Evolutionary conservation across 2,888 invertebrate species (phyloP).

Genomic region (Eupithecia centaureata): DNA sequence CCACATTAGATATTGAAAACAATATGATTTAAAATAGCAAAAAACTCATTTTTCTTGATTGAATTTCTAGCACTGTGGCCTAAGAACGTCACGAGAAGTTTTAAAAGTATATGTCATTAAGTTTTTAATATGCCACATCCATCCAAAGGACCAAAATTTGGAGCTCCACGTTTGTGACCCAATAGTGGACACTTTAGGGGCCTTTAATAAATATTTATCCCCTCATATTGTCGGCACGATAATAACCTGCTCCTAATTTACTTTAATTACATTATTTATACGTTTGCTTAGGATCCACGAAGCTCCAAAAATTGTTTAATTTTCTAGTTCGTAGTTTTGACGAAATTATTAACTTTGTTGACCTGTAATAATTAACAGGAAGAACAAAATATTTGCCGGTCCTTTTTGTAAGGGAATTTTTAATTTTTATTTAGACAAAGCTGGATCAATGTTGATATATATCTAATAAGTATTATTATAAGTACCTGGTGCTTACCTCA

Average conservation of each 20-base stretch:
- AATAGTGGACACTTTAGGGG: slow-evolving; percentile 77
- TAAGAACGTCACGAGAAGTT: slow-evolving; percentile 39
- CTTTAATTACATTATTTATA: slow-evolving; percentile 75
- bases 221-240: slow-evolving; percentile 70
- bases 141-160: slow-evolving; percentile 38
- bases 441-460: too few relatives aligned
- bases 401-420: neutral
- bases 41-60: too few relatives aligned
- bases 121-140: slow-evolving; percentile 52
- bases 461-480: too few relatives aligned
- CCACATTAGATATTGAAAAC: too few relatives aligned
- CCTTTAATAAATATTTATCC: slow-evolving; percentile 82
- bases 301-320: slow-evolving; percentile 41
- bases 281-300: slow-evolving; percentile 67
- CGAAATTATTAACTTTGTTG: slow-evolving; percentile 25
- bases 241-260: slow-evolving; percentile 51
- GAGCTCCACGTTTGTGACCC: slow-evolving; percentile 56
- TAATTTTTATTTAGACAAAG: neutral
- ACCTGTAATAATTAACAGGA: slow-evolving; percentile 2
- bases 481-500: too few relatives aligned
- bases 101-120: neutral
- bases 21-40: too few relatives aligned
- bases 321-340: slow-evolving; percentile 30
- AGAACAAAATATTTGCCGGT: neutral
- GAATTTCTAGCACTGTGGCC: too few relatives aligned